Evolutionary conservation across 2,888 invertebrate species (phyloP), one percentile per base, ranked within the genome.

Genomic region (Caenorhabditis becei): DNA sequence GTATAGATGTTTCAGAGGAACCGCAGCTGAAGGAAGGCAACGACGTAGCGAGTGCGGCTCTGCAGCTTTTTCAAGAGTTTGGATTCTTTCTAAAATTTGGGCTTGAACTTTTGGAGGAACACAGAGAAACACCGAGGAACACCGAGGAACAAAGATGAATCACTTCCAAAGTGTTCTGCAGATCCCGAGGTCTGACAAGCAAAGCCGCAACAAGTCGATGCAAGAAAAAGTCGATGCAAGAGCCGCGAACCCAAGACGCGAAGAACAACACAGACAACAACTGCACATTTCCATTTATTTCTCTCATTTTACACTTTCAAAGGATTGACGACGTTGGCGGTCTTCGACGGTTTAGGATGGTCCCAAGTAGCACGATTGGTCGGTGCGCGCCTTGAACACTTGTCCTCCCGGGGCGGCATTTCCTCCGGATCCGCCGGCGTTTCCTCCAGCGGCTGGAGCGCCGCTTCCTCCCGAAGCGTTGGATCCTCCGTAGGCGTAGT

Each of bases 321-420:
- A 41, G 41, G 41, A 41, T 41, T 41, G 41, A 11, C 7, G 41
- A 41, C 7, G 7, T 41, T 41, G 41, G 10, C 35, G 35, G 35
- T 41, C 3, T 14, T 49, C 20, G 49, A 20, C 49, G 49, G 16
- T 2, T 53, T 26, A 53, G 11, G 61, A 65, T 74, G 74, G 51
- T 62, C 78, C 78, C 20, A 78, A 47, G 61, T 78, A 78, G 65
- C 67, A 67, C 20, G 78, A 78, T 61, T 78, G 78, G 53, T 78
- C 78, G 37, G 78, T 78, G 24, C 78, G 70, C 2, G 78, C 78
- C 65, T 78, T 78, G 78, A 78, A 78, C 16, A 78, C 78, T 53
- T 78, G 78, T 53, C 49, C 63, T 71, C 78, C 78, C 20, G 71
- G 35, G 28, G 51, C 44, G 62, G 32, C n/a, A 37, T 24, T 32